Evolutionary conservation across 2,113 vertebrate species (phyloP).

Genomic region (Hypomesus transpacificus): DNA sequence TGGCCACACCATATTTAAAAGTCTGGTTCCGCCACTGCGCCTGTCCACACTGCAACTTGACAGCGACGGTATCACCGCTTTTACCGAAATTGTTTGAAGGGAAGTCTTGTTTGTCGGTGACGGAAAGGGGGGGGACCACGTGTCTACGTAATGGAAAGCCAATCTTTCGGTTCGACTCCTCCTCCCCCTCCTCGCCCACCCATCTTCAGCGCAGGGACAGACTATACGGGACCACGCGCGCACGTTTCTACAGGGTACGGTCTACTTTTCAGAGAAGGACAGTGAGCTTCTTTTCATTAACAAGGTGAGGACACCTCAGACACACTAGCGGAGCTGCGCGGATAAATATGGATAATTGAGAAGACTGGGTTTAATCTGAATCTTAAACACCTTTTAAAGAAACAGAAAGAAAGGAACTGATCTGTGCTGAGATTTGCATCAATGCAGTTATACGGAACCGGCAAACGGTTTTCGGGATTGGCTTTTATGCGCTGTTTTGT

Average conservation of each 20-base stretch:
- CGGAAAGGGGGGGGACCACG: constrained; percentile 75
- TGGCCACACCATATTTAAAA: too few species aligned
- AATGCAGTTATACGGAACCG: constrained; percentile 14
- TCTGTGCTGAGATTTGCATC: constrained; percentile 44
- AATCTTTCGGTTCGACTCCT: constrained; percentile 65
- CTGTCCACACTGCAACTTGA: too few species aligned
- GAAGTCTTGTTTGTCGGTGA: constrained; percentile 53
- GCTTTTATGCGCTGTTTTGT: constrained; percentile 72
- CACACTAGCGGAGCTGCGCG: constrained; percentile 63
- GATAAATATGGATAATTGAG: constrained; percentile 52
- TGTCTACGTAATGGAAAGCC: constrained; percentile 77
- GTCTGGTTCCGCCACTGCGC: too few species aligned
- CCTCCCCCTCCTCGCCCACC: constrained; percentile 16
- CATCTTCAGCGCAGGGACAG: constrained; percentile 4
- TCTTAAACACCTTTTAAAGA: constrained; percentile 56
- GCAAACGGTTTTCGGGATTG: constrained; percentile 36
- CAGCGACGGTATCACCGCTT: neutral
- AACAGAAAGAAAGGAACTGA: constrained; percentile 15
- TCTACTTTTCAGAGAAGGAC: constrained; percentile 3
- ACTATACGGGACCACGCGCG: neutral
- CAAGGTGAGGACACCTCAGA: constrained; percentile 42
- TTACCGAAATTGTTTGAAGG: neutral
- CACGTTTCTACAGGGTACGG: neutral
- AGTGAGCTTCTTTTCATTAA: constrained; percentile 17
- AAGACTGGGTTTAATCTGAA: constrained; percentile 64